phyloP scores from a whole-genome alignment of 2,113 vertebrate genomes.

The Myrmecobius fasciatus region DNA sequence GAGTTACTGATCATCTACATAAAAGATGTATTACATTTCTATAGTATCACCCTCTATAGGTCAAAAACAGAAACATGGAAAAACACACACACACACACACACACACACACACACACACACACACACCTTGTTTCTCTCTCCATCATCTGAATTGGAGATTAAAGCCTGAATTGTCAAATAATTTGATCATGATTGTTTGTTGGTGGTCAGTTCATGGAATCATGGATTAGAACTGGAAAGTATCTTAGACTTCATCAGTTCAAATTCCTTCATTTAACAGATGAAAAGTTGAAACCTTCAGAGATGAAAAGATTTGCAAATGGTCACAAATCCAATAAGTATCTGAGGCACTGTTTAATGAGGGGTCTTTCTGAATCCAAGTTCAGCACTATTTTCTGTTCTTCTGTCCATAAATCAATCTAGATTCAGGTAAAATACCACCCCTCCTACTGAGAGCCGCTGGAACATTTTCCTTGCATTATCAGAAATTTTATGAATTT shows the following conservation, averaged over 20 bases:
- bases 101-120: not conserved
- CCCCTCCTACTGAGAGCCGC: not conserved
- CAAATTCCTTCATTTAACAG: not conserved
- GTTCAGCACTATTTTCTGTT: not conserved
- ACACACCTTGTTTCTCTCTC: not conserved
- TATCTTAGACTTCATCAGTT: not conserved
- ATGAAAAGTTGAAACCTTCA: not conserved
- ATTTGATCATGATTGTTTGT: not conserved
- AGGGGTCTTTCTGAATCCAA: not conserved
- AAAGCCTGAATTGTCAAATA: not conserved
- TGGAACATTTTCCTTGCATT: not conserved
- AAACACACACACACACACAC: too few species aligned
- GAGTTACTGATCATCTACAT: not conserved
- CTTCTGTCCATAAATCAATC: not conserved
- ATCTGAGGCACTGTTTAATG: not conserved
- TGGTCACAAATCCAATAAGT: not conserved
- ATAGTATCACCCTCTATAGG: conserved; percentile 10
- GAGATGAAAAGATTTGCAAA: not conserved
- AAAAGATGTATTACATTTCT: not conserved
- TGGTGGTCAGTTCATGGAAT: not conserved
- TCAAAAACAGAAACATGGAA: not conserved
- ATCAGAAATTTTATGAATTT: not conserved
- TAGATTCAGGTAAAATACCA: not conserved
- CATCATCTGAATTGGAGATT: not conserved
- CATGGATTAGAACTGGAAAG: not conserved